These are phyloP conservation scores for Chloromyia formosa DNA, from an alignment of 2,888 invertebrate species.

Conservation along the genomic window DNA sequence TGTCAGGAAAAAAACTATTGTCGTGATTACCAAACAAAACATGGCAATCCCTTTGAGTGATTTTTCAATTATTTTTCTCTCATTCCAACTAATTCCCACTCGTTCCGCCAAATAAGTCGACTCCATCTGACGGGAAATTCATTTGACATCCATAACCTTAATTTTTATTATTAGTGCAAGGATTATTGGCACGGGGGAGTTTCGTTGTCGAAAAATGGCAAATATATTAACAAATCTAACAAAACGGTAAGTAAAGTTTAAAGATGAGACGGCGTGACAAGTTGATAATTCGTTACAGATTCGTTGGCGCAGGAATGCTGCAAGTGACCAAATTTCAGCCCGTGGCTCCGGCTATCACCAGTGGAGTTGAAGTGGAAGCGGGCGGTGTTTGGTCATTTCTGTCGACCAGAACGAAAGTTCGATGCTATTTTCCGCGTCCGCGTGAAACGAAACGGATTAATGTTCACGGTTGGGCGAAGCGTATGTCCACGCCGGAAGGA, in stretches of 20 bases:
- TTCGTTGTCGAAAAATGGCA: slow-evolving; percentile 14
- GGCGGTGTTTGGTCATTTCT: slow-evolving; percentile 56
- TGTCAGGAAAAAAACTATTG: too few species aligned
- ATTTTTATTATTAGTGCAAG: too few species aligned
- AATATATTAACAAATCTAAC: slow-evolving; percentile 12
- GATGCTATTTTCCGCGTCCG: slow-evolving; percentile 76
- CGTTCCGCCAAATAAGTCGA: too few species aligned
- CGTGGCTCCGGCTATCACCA: background rate
- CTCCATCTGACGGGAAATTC: too few species aligned
- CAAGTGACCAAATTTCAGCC: slow-evolving; percentile 12
- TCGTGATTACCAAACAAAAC: background rate
- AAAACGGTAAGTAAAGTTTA: slow-evolving; percentile 4
- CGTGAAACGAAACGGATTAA: slow-evolving; percentile 73
- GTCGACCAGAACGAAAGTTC: slow-evolving; percentile 65
- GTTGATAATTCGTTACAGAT: background rate
- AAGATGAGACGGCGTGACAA: background rate
- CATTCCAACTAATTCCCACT: too few species aligned
- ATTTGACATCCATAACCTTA: too few species aligned
- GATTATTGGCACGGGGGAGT: too few species aligned
- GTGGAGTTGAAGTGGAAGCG: slow-evolving; percentile 17
- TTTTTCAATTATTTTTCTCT: too few species aligned
- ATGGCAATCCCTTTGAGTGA: too few species aligned
- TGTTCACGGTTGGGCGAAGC: slow-evolving; percentile 71
- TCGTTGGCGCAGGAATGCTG: background rate
- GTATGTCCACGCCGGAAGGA: slow-evolving; percentile 73